phyloP scores from a whole-genome alignment of 2,797 vertebrate species.

The Acanthornis magna region DNA sequence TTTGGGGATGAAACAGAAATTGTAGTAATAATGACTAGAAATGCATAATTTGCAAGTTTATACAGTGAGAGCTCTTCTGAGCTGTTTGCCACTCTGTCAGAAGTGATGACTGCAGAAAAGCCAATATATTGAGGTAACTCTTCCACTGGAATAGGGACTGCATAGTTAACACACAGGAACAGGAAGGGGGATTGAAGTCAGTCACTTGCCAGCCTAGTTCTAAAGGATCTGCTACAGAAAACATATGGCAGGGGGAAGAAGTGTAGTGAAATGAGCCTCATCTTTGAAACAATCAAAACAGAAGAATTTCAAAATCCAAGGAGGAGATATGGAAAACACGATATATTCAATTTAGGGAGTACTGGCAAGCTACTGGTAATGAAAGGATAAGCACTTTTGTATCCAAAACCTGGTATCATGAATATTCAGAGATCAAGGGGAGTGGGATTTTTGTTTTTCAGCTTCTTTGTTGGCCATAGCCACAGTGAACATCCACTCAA shows the following conservation, averaged over 20 bases:
- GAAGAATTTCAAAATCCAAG: neutral
- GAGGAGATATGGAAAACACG: neutral
- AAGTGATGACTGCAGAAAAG: neutral
- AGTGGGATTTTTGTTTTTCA: neutral
- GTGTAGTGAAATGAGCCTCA: neutral
- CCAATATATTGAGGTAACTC: neutral
- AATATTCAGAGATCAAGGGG: neutral
- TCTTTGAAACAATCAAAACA: neutral
- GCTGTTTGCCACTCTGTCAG: neutral
- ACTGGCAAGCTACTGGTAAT: neutral
- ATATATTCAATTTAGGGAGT: neutral
- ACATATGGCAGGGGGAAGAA: neutral
- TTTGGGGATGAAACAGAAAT: neutral
- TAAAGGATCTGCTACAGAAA: neutral
- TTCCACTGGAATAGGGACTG: neutral
- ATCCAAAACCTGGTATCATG: neutral
- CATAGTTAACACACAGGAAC: neutral
- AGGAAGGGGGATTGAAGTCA: neutral
- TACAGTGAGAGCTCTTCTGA: neutral
- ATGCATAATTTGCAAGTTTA: neutral
- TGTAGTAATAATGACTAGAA: neutral
- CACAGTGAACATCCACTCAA: neutral
- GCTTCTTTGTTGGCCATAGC: neutral
- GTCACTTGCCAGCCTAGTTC: neutral
- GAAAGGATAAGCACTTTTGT: neutral